A percentile compares a stretch with the other conserved stretches of the same genome.
These are phyloP conservation scores for Scaptomyza montana DNA, from an alignment of 1,140 invertebrate species.

Conservation along the genomic window DNA sequence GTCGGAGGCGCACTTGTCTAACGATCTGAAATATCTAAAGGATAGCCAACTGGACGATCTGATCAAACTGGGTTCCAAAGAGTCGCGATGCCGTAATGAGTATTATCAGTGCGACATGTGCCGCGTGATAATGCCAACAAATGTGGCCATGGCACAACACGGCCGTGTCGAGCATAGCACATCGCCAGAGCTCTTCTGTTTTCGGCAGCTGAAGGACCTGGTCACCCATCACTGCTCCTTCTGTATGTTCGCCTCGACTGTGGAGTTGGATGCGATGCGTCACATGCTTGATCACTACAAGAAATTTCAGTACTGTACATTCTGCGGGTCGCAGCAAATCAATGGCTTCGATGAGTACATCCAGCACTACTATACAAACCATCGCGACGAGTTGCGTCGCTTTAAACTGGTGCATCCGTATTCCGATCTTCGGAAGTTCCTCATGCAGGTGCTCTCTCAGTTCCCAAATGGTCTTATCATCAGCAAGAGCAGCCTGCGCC, in stretches of 20 bases:
- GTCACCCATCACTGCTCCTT: conserved; percentile 56
- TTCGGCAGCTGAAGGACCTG: conserved; percentile 23
- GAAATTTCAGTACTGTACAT: conserved; percentile 41
- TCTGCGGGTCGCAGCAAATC: conserved; percentile 6
- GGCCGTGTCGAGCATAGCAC: conserved; percentile 34
- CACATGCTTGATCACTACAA: conserved; percentile 62
- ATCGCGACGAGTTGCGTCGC: conserved; percentile 26
- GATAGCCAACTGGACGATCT: conserved; percentile 29
- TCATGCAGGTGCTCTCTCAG: conserved; percentile 56
- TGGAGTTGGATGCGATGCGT: conserved; percentile 31
- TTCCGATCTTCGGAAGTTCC: conserved; percentile 41
- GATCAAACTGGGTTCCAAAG: not conserved
- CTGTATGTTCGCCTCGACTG: conserved; percentile 52
- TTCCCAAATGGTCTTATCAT: conserved; percentile 64
- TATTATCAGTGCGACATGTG: conserved; percentile 61
- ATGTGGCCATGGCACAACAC: conserved; percentile 45
- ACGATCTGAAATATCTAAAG: conserved; percentile 58
- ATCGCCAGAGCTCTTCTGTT: conserved; percentile 41
- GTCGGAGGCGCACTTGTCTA: conserved; percentile 31
- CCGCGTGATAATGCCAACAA: conserved; percentile 52
- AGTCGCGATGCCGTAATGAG: conserved; percentile 5
- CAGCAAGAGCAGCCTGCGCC: conserved; percentile 55
- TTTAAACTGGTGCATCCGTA: conserved; percentile 42
- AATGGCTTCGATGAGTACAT: conserved; percentile 55
- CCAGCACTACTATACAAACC: conserved; percentile 48